Base-by-base conservation (phyloP, 2,888 invertebrate species). In the Pseudoips prasinana region DNA sequence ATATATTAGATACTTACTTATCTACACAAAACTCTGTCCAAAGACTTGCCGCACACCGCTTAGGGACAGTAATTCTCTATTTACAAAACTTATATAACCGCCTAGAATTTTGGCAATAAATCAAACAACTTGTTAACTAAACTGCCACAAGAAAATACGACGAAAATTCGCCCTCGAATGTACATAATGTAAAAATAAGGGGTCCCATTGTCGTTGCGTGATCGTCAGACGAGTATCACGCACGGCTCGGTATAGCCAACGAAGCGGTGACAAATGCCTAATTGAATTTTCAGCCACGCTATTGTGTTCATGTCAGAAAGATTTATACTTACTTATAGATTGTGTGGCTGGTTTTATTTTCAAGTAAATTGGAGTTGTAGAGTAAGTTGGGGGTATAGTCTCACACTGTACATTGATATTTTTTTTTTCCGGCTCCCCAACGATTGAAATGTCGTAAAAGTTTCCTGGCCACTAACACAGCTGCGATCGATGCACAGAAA, bases 251-350 rank as follows among this genome's bases (percentile, higher is more conserved):
- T 30, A 64, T 41, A 61, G 46, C 66, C 73, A 77, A 66, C 73
- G 70, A 70, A 73, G 72, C 77, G 73, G 64, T 65, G 70, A 71
- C 73, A 75, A 79, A 81, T 74, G 65, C 71, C 73, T 83, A 82
- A 85, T 83, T 83, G 79, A 81, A 82, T 82, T 81, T 79, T 72
- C 66, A 77, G 64, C 59, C 64, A 64, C 67, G 59, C 67, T 67
- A 67, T 74, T 76, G 70, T 70, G 58, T 46, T 35, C 50, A 53
- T 52, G 59, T 64, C 65, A 63, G 64, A 68, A 68, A 69, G 69
- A 74, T 76, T 71, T 73, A 72, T 70, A 66, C 55, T 49, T 70
- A 66, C 55, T 49, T 56, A 54, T 54, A 53, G 29, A 52, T 45
- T 38, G 27, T 48, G 25, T 29, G 46, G 27, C 10, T 29, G 8